phyloP scores from a whole-genome alignment of 1,140 invertebrate genomes.

The Bombus cullumanus region DNA sequence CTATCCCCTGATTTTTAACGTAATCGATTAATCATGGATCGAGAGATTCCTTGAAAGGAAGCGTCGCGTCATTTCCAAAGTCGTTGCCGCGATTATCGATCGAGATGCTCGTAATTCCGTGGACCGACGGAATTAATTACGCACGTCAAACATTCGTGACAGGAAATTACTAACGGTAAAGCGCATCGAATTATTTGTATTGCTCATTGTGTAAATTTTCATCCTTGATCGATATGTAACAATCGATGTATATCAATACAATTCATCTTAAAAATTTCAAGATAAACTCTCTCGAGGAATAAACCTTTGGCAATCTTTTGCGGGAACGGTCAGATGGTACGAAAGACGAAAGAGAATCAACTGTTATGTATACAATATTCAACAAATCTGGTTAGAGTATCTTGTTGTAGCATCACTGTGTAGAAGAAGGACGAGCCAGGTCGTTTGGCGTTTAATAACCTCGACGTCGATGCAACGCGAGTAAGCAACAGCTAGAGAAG shows the following conservation, averaged over 20 bases:
- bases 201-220: conserved; percentile 26
- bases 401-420: background rate
- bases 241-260: background rate
- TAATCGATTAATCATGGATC: conserved; percentile 8
- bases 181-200: background rate
- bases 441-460: conserved; percentile 18
- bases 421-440: too few species aligned
- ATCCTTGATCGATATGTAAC: background rate
- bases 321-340: background rate
- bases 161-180: conserved; percentile 29
- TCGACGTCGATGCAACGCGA: background rate
- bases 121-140: conserved; percentile 40
- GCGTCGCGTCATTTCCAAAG: background rate
- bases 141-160: conserved; percentile 27
- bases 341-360: background rate
- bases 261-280: background rate
- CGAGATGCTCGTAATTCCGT: background rate
- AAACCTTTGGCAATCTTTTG: background rate
- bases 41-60: too few species aligned
- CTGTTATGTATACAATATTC: background rate
- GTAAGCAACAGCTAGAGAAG: background rate
- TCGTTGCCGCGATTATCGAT: conserved; percentile 14
- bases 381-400: background rate
- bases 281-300: background rate
- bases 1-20: background rate